Evolutionary conservation across 1,140 invertebrate species (phyloP).

Genomic region (Harpegnathos saltator): DNA sequence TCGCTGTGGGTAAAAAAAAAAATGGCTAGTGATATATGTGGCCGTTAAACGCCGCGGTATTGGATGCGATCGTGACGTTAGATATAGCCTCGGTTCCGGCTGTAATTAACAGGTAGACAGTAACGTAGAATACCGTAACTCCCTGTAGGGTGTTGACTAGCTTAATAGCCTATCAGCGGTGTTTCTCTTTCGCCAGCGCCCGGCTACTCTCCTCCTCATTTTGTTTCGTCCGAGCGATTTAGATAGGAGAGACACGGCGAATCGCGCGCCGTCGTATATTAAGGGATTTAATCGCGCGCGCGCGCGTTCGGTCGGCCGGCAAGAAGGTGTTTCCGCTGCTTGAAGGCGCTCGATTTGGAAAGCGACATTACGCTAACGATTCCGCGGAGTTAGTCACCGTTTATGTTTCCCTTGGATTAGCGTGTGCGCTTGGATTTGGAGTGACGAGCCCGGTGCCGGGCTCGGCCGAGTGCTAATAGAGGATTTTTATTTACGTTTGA

Average conservation of each 20-base stretch:
- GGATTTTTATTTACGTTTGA: no score
- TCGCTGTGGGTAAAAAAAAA: conserved; percentile 8
- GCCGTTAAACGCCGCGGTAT: conserved; percentile 30
- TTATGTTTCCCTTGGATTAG: not conserved
- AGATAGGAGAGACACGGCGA: not conserved
- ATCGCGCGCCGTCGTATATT: conserved; percentile 26
- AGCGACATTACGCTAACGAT: not conserved
- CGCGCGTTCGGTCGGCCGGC: not conserved
- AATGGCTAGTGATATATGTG: conserved; percentile 51
- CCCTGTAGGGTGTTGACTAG: conserved; percentile 55
- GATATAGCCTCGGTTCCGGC: conserved; percentile 41
- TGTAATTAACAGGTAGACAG: conserved; percentile 67
- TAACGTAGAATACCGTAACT: conserved; percentile 47
- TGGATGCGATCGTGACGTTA: conserved; percentile 30
- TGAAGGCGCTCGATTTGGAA: conserved; percentile 6
- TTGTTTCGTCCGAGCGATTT: conserved; percentile 37
- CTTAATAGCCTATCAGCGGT: conserved; percentile 47
- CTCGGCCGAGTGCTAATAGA: no score
- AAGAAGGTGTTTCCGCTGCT: not conserved
- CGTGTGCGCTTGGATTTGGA: not conserved
- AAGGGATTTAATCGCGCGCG: conserved; percentile 47
- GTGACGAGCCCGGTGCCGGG: no score
- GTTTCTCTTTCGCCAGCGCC: not conserved
- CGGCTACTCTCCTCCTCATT: conserved; percentile 31
- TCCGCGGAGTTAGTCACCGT: not conserved